phyloP scores from a whole-genome alignment of 2,113 vertebrate genomes.

The Scopus umbretta region DNA sequence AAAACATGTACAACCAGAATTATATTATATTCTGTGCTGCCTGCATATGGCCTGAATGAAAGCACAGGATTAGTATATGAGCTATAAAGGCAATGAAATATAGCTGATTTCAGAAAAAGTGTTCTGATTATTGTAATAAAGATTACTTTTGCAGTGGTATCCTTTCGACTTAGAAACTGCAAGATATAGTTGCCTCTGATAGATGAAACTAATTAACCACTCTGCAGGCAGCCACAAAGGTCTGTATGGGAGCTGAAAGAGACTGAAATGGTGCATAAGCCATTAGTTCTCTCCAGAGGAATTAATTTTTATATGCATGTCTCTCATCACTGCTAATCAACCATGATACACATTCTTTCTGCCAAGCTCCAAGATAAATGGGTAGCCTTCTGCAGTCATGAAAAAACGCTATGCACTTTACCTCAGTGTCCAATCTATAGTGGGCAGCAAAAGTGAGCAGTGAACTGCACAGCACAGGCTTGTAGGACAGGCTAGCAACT shows the following conservation, averaged over 20 bases:
- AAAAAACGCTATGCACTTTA: background rate
- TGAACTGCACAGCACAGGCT: background rate
- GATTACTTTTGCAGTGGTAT: background rate
- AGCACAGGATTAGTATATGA: background rate
- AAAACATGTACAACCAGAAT: background rate
- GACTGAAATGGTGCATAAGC: background rate
- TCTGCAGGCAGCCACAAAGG: background rate
- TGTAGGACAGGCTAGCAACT: background rate
- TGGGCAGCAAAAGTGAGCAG: background rate
- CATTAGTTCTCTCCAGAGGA: background rate
- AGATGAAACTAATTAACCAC: background rate
- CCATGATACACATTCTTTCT: background rate
- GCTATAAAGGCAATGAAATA: background rate
- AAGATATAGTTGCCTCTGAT: background rate
- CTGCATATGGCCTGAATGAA: no score
- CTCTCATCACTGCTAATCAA: background rate
- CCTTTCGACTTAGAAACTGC: background rate
- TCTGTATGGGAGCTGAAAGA: background rate
- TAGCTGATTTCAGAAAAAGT: background rate
- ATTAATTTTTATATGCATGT: background rate
- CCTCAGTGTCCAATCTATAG: background rate
- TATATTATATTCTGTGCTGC: background rate
- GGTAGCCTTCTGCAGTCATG: background rate
- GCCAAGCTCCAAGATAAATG: background rate
- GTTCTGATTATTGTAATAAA: background rate